Conservation (phyloP, 2,113 vertebrate species). For the Forbesichthys papilliferus region DNA sequence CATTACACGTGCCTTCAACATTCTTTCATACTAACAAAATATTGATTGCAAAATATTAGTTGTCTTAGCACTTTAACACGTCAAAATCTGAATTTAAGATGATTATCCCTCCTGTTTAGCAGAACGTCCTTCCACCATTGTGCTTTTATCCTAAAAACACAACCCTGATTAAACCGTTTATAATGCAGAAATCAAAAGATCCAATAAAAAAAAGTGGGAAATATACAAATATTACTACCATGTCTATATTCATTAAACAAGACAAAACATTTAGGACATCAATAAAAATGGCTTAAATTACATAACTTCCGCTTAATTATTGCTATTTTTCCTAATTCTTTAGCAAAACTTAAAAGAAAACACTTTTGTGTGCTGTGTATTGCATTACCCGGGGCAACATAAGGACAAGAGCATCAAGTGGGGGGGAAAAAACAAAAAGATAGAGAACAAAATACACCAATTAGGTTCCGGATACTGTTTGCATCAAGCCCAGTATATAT, state of each 20-base stretch:
- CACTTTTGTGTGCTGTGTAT: conserved; percentile 20
- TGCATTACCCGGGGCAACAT: conserved; percentile 9
- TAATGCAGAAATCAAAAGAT: conserved; percentile 22
- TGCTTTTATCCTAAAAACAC: conserved; percentile 58
- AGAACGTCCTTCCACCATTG: conserved; percentile 7
- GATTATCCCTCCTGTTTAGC: not conserved
- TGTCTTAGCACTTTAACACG: too few species aligned
- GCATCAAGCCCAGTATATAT: conserved; percentile 42
- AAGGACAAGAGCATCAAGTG: conserved; percentile 29
- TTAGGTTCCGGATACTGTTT: conserved; percentile 23
- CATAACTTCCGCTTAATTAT: conserved; percentile 65
- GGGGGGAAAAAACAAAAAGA: conserved; percentile 22
- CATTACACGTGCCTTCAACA: conserved; percentile 11
- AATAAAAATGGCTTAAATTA: conserved; percentile 71
- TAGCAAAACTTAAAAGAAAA: conserved; percentile 25
- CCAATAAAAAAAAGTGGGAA: conserved; percentile 23
- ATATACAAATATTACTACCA: conserved; percentile 31
- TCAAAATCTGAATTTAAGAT: too few species aligned
- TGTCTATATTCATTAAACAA: conserved; percentile 32
- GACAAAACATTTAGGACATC: conserved; percentile 24
- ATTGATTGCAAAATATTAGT: not conserved
- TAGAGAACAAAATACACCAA: not conserved
- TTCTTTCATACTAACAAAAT: too few species aligned
- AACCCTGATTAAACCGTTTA: conserved; percentile 59
- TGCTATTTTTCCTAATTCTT: conserved; percentile 48